Conservation (phyloP, 1,140 invertebrate genomes). For the Zaprionus inermis region DNA sequence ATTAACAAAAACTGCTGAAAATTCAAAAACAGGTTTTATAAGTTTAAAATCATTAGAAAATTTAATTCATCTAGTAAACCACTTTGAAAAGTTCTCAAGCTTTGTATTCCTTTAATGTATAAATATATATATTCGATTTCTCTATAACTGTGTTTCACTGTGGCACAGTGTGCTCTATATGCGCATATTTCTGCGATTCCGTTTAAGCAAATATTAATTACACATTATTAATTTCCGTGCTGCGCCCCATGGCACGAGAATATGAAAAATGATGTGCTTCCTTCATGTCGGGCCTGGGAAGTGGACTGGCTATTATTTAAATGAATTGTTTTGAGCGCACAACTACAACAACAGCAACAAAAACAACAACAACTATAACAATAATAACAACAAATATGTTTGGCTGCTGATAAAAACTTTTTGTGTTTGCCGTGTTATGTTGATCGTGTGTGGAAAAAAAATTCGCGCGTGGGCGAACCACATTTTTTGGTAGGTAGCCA, state of each 20-base stretch:
- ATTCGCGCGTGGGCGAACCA: slow-evolving; percentile 64
- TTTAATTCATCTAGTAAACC: no score
- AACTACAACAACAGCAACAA: slow-evolving; percentile 29
- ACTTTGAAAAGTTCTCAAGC: no score
- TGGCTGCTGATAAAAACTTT: slow-evolving; percentile 52
- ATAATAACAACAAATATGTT: slow-evolving; percentile 35
- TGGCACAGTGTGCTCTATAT: slow-evolving; percentile 1
- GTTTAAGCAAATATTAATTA: slow-evolving; percentile 76
- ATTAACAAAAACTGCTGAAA: no score
- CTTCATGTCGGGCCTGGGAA: slow-evolving; percentile 51
- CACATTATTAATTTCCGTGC: slow-evolving; percentile 77
- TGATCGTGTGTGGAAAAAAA: slow-evolving; percentile 18
- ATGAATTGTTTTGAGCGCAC: slow-evolving; percentile 73
- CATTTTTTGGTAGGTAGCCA: slow-evolving; percentile 34
- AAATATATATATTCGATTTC: not conserved
- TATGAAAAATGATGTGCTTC: slow-evolving; percentile 81
- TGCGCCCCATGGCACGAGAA: slow-evolving; percentile 46
- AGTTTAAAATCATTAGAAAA: no score
- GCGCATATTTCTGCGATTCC: slow-evolving; percentile 15
- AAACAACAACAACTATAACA: slow-evolving; percentile 30
- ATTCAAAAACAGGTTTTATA: no score
- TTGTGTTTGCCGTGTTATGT: slow-evolving; percentile 3
- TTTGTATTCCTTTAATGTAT: no score
- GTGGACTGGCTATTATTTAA: slow-evolving; percentile 77
- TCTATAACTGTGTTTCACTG: not conserved